Percentiles rank a stretch among this genome's conserved stretches.
phyloP scores from a whole-genome alignment of 2,888 invertebrate genomes.

The Orthosia gracilis region DNA sequence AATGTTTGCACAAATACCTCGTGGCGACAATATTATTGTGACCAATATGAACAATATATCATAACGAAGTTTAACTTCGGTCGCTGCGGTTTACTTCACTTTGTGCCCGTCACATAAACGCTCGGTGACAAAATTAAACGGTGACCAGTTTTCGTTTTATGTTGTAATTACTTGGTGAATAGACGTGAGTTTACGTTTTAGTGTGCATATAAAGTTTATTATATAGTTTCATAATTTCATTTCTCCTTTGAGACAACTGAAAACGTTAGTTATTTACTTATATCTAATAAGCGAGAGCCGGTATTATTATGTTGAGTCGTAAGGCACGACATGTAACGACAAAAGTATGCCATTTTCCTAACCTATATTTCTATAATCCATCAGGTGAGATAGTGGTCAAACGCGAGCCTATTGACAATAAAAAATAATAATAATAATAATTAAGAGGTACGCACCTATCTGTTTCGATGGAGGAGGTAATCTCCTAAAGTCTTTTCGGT shows the following conservation, averaged over 20 bases:
- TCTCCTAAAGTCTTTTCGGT: no score
- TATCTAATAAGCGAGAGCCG: no score
- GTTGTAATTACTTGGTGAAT: conserved; percentile 12
- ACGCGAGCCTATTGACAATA: no score
- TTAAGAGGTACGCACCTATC: no score
- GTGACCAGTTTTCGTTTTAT: conserved; percentile 31
- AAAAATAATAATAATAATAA: no score
- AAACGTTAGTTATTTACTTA: neutral
- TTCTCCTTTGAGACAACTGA: no score
- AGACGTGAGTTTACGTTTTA: conserved; percentile 2
- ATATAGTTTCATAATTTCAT: neutral
- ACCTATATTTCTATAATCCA: no score
- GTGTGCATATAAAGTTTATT: neutral
- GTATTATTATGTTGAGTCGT: no score
- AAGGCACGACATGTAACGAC: no score
- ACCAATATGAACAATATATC: conserved; percentile 70
- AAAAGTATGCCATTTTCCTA: no score
- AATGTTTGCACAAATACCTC: conserved; percentile 53
- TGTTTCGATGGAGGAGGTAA: no score
- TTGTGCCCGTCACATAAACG: conserved; percentile 35
- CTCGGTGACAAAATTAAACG: conserved; percentile 44
- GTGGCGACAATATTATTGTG: conserved; percentile 54
- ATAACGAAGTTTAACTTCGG: conserved; percentile 65
- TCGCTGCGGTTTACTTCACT: conserved; percentile 59
- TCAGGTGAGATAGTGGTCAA: no score